Base-by-base conservation (phyloP, 2,113 vertebrate genomes). In the Hyaena hyaena region DNA sequence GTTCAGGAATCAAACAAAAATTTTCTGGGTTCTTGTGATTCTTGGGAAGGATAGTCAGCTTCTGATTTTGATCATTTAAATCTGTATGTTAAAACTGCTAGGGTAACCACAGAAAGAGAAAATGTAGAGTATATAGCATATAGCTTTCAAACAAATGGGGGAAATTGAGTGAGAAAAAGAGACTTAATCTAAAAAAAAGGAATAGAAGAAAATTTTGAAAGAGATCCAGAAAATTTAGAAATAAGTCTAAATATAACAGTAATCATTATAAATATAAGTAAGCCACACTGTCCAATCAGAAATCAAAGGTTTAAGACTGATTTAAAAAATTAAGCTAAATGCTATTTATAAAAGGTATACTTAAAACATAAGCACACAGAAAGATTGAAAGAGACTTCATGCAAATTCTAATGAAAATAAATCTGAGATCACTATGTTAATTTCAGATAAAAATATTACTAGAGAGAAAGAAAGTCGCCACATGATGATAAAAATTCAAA, bases 291-390 rank as follows among this genome's bases (percentile, higher is more conserved):
- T 71, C 66, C 17, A 85, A 43, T 92, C 7, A 86, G 66, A 92
- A 94, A 81, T 21, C 55, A 92, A 91, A 88, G 23, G 26, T 71
- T 28, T 92, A 63, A 79, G n/a, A 39, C 23, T 97, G n/a, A 28
- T 66, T 73, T 80, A 50, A 73, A 83, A 96, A 94, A 86, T 48
- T 82, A 69, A 92, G 28, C 33, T 77, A 89, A 97, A 31, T 80
- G 45, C 11, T 89, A 43, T 65, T 82, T 63, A 50, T 83, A 80
- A 90, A 93, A 81, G 10, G 48, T 88, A 23, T 16, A 14, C 11
- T 79, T 85, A 82, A 82, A 53, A 48, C 1, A 45, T 66, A 90
- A 93, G 71, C 12, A 83, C 16, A 33, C 10, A 45, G 17, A 69
- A 90, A 95, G 84, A 65, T 83, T 58, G 74, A 73, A 90, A 89